These are phyloP conservation scores for Noctilio leporinus DNA, from an alignment of 2,113 vertebrate species.

Conservation along the genomic window DNA sequence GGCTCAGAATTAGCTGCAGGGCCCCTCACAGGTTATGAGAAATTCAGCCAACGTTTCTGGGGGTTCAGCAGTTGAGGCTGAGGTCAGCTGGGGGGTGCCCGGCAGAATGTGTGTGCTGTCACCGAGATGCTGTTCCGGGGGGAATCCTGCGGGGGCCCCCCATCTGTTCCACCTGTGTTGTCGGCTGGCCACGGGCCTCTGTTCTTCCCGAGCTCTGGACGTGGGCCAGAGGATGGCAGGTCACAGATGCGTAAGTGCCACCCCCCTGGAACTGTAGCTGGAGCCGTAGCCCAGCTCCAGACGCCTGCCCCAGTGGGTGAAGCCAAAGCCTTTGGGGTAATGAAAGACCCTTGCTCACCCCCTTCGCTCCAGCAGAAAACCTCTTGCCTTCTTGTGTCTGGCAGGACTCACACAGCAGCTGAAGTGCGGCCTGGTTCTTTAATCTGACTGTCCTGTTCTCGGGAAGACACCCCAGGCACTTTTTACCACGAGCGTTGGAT, in stretches of 20 bases:
- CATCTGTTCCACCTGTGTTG: not conserved
- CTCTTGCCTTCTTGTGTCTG: not conserved
- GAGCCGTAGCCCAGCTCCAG: fast-evolving
- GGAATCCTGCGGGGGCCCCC: not conserved
- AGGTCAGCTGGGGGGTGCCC: not conserved
- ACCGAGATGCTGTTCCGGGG: not conserved
- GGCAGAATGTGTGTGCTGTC: not conserved
- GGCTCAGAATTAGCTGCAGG: not conserved
- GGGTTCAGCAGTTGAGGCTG: not conserved
- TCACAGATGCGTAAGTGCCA: too few relatives aligned
- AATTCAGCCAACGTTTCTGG: not conserved
- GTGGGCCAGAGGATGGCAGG: not conserved
- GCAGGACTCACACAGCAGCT: not conserved
- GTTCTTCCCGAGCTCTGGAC: not conserved
- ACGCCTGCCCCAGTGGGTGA: not conserved
- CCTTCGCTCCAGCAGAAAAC: not conserved
- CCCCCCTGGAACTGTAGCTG: fast-evolving
- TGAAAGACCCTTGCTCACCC: fast-evolving
- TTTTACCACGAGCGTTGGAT: not conserved
- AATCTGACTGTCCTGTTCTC: not conserved
- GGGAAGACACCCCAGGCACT: not conserved
- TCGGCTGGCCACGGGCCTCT: not conserved
- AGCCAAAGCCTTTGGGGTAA: not conserved
- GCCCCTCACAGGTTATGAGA: not conserved
- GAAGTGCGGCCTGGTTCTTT: not conserved